Evolutionary conservation across 2,113 vertebrate genomes (phyloP).

Genomic region (Syrrhaptes paradoxus): DNA sequence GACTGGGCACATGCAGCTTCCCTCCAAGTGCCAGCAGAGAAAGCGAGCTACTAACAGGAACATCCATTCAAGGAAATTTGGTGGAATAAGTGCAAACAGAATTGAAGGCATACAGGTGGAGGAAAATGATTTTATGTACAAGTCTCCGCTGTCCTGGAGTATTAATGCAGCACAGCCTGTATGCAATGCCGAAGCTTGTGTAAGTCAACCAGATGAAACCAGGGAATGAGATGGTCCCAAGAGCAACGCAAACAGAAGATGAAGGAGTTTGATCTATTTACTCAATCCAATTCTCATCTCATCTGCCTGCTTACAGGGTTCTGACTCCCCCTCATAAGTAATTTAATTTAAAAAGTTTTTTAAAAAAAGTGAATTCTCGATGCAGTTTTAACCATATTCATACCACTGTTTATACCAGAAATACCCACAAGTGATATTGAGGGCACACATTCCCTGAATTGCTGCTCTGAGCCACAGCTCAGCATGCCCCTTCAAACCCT

Average conservation of each 20-base stretch:
- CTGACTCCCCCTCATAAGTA: not conserved
- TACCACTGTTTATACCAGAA: not conserved
- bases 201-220: not conserved
- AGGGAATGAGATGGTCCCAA: not conserved
- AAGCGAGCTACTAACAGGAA: not conserved
- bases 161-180: not conserved
- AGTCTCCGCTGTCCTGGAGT: not conserved
- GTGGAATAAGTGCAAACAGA: not conserved
- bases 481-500: not conserved
- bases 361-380: not conserved
- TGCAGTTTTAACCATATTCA: not conserved
- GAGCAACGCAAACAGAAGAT: not conserved
- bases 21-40: not conserved
- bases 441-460: accelerated
- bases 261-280: not conserved
- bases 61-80: not conserved
- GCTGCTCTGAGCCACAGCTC: not conserved
- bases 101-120: not conserved
- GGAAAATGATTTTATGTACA: not conserved
- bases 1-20: not conserved
- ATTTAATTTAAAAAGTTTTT: not conserved
- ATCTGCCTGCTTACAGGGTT: not conserved
- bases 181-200: not conserved
- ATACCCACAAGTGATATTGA: accelerated
- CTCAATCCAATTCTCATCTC: not conserved